Percentiles rank a stretch among this genome's conserved stretches.
Conservation (phyloP, 2,888 invertebrate species). For the Caenorhabditis sp. region DNA sequence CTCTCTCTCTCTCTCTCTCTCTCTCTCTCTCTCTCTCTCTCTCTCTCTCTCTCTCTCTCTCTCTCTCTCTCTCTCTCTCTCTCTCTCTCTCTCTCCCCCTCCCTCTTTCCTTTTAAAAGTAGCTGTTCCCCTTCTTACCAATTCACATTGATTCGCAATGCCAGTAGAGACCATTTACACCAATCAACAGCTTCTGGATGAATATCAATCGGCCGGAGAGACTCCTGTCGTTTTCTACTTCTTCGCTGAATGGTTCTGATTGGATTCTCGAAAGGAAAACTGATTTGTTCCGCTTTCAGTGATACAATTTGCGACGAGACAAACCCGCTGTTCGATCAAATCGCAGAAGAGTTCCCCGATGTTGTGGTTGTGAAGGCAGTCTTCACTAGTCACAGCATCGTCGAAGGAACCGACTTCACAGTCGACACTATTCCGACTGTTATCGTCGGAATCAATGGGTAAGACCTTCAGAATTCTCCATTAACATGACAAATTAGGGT, state of each 20-base stretch:
- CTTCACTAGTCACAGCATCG: background rate
- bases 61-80: no score
- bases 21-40: no score
- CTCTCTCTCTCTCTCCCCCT: no score
- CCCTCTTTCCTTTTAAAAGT: background rate
- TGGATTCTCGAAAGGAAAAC: background rate
- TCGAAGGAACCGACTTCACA: constrained; percentile 26
- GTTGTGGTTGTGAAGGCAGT: background rate
- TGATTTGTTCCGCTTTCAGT: background rate
- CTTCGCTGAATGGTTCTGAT: constrained; percentile 18
- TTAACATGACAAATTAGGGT: background rate
- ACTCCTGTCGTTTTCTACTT: constrained; percentile 25
- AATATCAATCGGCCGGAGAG: constrained; percentile 15
- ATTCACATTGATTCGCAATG: constrained; percentile 5
- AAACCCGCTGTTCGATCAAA: constrained; percentile 5
- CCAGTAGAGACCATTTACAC: constrained; percentile 2
- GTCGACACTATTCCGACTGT: constrained; percentile 10
- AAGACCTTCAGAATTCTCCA: background rate
- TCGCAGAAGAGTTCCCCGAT: background rate
- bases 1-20: no score
- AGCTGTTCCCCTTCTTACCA: constrained; percentile 11
- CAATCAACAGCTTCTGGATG: constrained; percentile 12
- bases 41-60: no score
- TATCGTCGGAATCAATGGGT: constrained; percentile 22
- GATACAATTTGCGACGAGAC: constrained; percentile 1